Percentiles rank a stretch among this genome's conserved stretches.
Conservation (phyloP, 2,888 invertebrate species). For the Cosmorhoe ocellata region DNA sequence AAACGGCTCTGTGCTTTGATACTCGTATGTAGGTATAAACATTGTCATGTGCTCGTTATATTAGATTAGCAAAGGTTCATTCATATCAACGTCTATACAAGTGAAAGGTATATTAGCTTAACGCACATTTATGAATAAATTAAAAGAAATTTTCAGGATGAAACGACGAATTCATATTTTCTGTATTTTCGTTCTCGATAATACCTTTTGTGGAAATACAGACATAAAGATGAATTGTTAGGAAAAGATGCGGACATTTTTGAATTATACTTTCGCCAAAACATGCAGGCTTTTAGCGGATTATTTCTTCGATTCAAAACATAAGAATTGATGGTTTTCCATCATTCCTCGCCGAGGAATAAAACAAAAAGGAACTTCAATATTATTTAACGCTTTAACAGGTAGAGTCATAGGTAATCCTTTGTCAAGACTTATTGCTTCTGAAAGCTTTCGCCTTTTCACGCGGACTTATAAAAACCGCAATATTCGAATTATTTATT, state of each 20-base stretch:
- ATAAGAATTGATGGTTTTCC: conserved; percentile 28
- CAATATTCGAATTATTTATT: conserved; percentile 71
- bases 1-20: conserved; percentile 43
- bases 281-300: conserved; percentile 16
- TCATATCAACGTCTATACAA: conserved; percentile 35
- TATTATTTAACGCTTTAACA: conserved; percentile 57
- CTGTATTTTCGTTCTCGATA: conserved; percentile 3
- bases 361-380: conserved; percentile 25
- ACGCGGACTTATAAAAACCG: conserved; percentile 61
- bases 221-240: no score
- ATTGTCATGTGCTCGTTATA: conserved; percentile 43
- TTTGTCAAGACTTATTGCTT: conserved; percentile 70
- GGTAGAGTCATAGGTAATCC: conserved; percentile 65
- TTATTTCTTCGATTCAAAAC: conserved; percentile 31
- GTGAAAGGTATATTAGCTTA: conserved; percentile 29
- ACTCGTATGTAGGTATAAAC: conserved; percentile 51
- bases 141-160: conserved; percentile 9
- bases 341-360: conserved; percentile 15
- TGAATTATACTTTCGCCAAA: conserved; percentile 3
- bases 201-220: neutral
- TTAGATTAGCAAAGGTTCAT: conserved; percentile 44
- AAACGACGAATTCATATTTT: conserved; percentile 1
- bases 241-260: neutral
- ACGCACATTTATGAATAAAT: conserved; percentile 24
- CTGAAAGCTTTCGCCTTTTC: conserved; percentile 69